phyloP scores from a whole-genome alignment of 2,797 vertebrate species.

The Gila robusta region DNA sequence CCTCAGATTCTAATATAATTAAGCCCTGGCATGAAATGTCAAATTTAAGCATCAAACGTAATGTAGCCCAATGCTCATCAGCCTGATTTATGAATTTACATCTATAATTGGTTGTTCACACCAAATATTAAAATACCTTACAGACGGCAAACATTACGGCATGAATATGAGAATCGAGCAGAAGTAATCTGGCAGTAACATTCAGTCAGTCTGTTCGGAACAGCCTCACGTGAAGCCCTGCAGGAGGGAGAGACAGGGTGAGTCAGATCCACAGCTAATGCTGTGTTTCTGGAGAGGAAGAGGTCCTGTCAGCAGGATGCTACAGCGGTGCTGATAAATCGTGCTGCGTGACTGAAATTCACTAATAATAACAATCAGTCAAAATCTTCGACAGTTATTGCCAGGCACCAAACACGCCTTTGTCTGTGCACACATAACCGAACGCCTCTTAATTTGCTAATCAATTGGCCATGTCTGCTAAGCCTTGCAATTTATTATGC shows the following conservation, averaged over 20 bases:
- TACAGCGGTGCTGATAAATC: slow-evolving; percentile 40
- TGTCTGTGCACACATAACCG: slow-evolving; percentile 40
- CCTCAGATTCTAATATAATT: slow-evolving; percentile 58
- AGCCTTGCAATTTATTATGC: slow-evolving; percentile 46
- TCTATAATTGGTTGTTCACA: slow-evolving; percentile 31
- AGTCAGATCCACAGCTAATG: slow-evolving; percentile 42
- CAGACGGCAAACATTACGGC: slow-evolving; percentile 19
- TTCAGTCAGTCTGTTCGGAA: not conserved
- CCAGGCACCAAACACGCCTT: slow-evolving; percentile 10
- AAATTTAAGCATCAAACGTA: slow-evolving; percentile 41
- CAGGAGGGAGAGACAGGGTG: slow-evolving; percentile 25
- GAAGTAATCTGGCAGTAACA: slow-evolving; percentile 5
- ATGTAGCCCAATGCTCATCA: slow-evolving; percentile 27
- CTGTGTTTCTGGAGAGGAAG: slow-evolving; percentile 39
- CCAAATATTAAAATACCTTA: slow-evolving; percentile 14
- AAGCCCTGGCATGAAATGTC: slow-evolving; percentile 52
- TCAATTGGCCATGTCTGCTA: slow-evolving; percentile 44
- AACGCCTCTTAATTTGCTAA: slow-evolving; percentile 48
- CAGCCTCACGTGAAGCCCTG: not conserved
- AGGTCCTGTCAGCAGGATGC: slow-evolving; percentile 38
- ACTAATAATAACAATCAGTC: slow-evolving; percentile 47
- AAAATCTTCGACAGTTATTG: slow-evolving; percentile 39
- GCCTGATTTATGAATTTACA: slow-evolving; percentile 49
- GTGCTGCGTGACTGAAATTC: slow-evolving; percentile 48
- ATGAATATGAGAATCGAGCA: slow-evolving; percentile 7